A percentile compares a stretch with the other conserved stretches of the same genome.
Conservation (phyloP, 2,888 invertebrate genomes). For the Cephus spinipes region DNA sequence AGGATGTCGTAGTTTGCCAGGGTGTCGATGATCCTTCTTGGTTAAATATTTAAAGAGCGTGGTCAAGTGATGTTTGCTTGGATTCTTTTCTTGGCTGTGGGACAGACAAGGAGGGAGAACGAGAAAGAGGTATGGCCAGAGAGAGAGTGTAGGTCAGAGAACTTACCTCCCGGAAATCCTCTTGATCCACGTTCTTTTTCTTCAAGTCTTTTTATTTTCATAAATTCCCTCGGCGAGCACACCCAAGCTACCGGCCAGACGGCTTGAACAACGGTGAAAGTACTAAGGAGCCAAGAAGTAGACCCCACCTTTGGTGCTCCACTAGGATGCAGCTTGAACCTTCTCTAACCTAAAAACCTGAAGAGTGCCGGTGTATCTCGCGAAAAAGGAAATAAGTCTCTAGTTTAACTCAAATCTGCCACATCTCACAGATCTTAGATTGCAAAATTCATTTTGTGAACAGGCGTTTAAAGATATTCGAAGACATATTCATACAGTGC, state of each 20-base stretch:
- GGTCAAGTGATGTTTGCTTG: background rate
- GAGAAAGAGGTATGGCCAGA: background rate
- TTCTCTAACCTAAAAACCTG: slow-evolving; percentile 3
- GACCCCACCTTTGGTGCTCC: slow-evolving; percentile 8
- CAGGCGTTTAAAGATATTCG: background rate
- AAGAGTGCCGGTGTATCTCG: background rate
- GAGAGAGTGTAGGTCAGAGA: background rate
- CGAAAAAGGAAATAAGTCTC: background rate
- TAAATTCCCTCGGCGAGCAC: slow-evolving; percentile 7
- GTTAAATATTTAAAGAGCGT: background rate
- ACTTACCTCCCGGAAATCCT: background rate
- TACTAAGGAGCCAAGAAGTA: background rate
- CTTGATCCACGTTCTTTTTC: background rate
- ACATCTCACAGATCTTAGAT: background rate
- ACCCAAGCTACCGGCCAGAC: background rate
- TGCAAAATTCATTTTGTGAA: background rate
- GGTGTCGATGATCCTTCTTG: background rate
- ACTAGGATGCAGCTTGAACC: slow-evolving; percentile 7
- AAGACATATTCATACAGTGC: background rate
- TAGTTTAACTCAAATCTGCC: background rate
- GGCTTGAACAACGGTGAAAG: slow-evolving; percentile 7
- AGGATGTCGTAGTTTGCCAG: background rate
- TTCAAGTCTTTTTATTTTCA: background rate
- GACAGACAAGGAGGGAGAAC: background rate
- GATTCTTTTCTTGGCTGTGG: background rate